A percentile compares a stretch with the other conserved stretches of the same genome.
phyloP scores from a whole-genome alignment of 2,888 invertebrate species.

The Calameuta filiformis region DNA sequence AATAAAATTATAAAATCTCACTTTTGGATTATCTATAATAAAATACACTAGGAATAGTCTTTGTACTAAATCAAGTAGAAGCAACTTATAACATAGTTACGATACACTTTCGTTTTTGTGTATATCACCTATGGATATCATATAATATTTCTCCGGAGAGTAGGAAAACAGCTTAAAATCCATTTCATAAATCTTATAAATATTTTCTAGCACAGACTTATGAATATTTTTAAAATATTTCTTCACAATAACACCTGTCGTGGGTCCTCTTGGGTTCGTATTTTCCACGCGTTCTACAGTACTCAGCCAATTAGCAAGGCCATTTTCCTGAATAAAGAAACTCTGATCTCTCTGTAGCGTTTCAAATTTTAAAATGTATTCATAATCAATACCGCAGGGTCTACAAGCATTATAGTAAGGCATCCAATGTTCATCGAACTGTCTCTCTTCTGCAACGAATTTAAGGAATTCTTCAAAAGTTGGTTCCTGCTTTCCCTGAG shows the following conservation, averaged over 20 bases:
- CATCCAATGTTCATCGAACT: constrained; percentile 68
- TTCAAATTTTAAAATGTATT: constrained; percentile 68
- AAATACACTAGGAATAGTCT: no score
- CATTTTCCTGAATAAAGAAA: constrained; percentile 51
- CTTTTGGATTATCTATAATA: no score
- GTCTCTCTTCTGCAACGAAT: constrained; percentile 59
- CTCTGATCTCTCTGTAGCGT: constrained; percentile 64
- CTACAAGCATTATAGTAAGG: constrained; percentile 65
- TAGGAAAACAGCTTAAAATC: constrained; percentile 67
- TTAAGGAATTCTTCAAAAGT: constrained; percentile 67
- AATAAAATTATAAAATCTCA: no score
- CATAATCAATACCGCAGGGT: constrained; percentile 67
- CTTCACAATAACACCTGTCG: constrained; percentile 45
- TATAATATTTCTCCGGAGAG: constrained; percentile 44
- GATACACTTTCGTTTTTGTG: no score
- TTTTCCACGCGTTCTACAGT: constrained; percentile 36
- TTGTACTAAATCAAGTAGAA: no score
- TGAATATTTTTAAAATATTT: constrained; percentile 55
- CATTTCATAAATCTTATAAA: constrained; percentile 61
- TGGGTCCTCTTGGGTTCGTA: constrained; percentile 50
- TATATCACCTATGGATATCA: constrained; percentile 16
- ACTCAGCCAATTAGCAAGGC: constrained; percentile 41
- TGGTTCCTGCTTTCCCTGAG: constrained; percentile 42
- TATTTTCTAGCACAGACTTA: constrained; percentile 42
- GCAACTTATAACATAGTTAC: no score